Base-by-base conservation (phyloP, 1,140 invertebrate species). In the Ostrea denselamellosa region DNA sequence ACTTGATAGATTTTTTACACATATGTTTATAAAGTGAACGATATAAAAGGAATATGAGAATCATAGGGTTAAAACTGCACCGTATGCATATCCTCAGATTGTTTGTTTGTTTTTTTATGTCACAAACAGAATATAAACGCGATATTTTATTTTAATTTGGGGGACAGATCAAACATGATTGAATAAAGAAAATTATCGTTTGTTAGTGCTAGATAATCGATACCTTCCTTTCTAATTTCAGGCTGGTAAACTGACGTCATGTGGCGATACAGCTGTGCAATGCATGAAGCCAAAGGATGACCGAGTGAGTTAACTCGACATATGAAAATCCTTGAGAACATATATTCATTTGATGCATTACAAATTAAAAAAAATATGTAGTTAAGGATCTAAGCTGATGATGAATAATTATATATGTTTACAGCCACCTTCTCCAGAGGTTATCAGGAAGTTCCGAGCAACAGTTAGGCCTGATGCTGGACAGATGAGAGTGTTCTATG, bases 241-340 rank as follows among this genome's bases (percentile, higher is more conserved):
- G 94, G 94, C 94, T 88, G 94, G 94, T 28, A 94, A 94, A 89
- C 85, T 95, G 87, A 95, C 93, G 65, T 90, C 91, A 71, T 89
- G 93, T 77, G 94, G 94, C 51, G 94, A 95, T 56, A 91, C 93
- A 71, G 91, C 93, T 44, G 88, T 88, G 19, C 90, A 88, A 82
- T 95, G 94, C 88, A 52, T 95, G 81, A 93, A 91, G 83, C 90
- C 92, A 44, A 88, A 91, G 88, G 83, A 91, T 88, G 89, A 90
- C 12, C 92, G 93, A 90, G 93, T 94, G n/a, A 83, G 82, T 53
- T n/a, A n/a, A 22, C 8, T 22, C 22, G 22, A 77, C 5, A 28
- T 7, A 51, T 68, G 51, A 44, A 34, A 17, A 25, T 52, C 22
- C 10, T n/a, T 9, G 51, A n/a, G 25, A 77, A 52, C 17, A 83